Base-by-base conservation (phyloP, 2,888 invertebrate genomes). In the Cantharis flavilabris region DNA sequence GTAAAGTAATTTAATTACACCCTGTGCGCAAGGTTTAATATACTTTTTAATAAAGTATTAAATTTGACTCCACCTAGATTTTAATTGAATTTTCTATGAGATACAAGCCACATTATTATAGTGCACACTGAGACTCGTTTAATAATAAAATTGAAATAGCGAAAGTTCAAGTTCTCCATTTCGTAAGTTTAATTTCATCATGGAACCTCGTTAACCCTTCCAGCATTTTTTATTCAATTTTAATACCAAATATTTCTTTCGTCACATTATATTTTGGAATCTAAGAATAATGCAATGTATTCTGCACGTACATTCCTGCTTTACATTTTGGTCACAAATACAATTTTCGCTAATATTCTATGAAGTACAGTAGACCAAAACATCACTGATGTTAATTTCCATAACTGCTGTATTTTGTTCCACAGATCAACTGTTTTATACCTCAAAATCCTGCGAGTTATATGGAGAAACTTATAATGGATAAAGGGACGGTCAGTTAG, bases 311-410 rank as follows among this genome's bases (percentile, higher is more conserved):
- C 49, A 64, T 62, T 14, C 30, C 62, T 69, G 23, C 71, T 65
- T 65, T 70, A 72, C 72, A 78, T 78, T 76, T 76, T 70, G 71
- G 71, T 76, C 71, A 63, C 70, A 76, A 78, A 78, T 76, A 78
- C 75, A 78, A 78, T 78, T 78, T 78, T 76, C 76, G 63, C 70
- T 76, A 78, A 78, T 78, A 78, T 78, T 78, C 70, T 71, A 78
- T 73, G 73, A 78, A 76, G 71, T 73, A 72, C 69, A 78, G 78
- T 71, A 65, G 73, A 49, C 73, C 76, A 77, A 71, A 28, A 62
- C 72, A 49, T 65, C 28, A 69, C n/a, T 11, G 18, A 18, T 18
- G 69, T 11, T 33, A 11, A 71, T 62, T 74, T 62, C 49, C 33
- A 67, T 30, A 62, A 71, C 72, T 33, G 69, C 63, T 69, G 62